Evolutionary conservation across 2,888 invertebrate genomes (phyloP), one percentile per base, ranked within the genome.

Genomic region (Xylocampa areola): DNA sequence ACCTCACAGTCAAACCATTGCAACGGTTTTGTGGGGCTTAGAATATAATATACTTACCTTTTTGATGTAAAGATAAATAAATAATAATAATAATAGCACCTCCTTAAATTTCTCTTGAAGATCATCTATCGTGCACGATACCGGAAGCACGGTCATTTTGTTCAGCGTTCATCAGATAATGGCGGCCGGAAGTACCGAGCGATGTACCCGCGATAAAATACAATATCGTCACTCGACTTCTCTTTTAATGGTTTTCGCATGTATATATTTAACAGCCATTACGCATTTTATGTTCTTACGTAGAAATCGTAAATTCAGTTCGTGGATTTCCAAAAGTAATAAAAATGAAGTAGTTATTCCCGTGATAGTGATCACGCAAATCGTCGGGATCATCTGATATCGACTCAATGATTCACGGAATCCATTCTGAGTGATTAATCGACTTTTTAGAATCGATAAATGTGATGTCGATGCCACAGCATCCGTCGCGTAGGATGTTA

Each of bases 71-170:
- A n/a, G n/a, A n/a, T n/a, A n/a, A n/a, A n/a, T n/a, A 25, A 25
- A 25, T 8, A 8, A 13, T 32, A 5, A 2, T 30, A 17, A 39
- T 25, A 29, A 23, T 40, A 29, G n/a, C 37, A 45, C 19, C 29
- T 33, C 21, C 8, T n/a, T n/a, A n/a, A 41, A 35, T 50, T 65
- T 66, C 47, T 45, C 35, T 66, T 44, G 10, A 47, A 29, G 13
- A 54, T 25, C 40, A 32, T 44, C 72, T 73, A 79, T n/a, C 73
- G 76, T 73, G 36, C 23, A 72, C 51, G 29, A 50, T 52, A 73
- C 72, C 73, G 82, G 82, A 82, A 79, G 68, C 49, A 37, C 68
- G 73, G 64, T 61, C 69, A 73, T 72, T 80, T 77, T 61, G 71
- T 62, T 48, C 37, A 60, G 39, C 68, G 71, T 75, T 71, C 72